Evolutionary conservation across 2,113 vertebrate genomes (phyloP).

Genomic region (Oreochromis spilurus): DNA sequence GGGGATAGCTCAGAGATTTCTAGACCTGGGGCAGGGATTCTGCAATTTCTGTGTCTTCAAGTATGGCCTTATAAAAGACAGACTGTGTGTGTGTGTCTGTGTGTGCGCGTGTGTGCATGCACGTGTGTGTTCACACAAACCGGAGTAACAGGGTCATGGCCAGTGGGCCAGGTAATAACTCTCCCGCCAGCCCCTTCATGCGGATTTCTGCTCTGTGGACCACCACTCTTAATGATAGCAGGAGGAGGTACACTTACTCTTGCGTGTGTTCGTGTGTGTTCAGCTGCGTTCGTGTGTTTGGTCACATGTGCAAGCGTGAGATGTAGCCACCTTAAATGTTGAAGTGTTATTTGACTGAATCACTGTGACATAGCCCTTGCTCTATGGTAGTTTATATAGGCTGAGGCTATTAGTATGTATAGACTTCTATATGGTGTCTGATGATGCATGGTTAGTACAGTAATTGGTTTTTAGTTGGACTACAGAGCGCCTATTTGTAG

Average conservation of each 20-base stretch:
- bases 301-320: not conserved
- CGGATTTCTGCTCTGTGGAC: slow-evolving; percentile 52
- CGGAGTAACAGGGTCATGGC: slow-evolving; percentile 84
- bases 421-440: slow-evolving; percentile 33
- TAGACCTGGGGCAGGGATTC: not conserved
- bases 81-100: not conserved
- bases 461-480: slow-evolving; percentile 37
- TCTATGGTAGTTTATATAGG: not conserved
- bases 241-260: not conserved
- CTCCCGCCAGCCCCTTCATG: slow-evolving; percentile 52
- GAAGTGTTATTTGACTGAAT: slow-evolving; percentile 28
- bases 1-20: not conserved
- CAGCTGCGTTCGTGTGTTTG: not conserved
- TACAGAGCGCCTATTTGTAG: slow-evolving; percentile 11
- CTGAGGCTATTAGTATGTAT: slow-evolving; percentile 45
- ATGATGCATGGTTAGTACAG: slow-evolving; percentile 32
- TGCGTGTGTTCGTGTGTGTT: slow-evolving; percentile 1
- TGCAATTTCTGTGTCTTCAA: slow-evolving; percentile 9
- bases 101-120: not conserved
- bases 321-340: slow-evolving; percentile 5
- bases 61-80: not conserved
- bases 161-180: slow-evolving; percentile 91
- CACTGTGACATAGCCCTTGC: slow-evolving; percentile 3
- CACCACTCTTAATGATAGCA: slow-evolving; percentile 57
- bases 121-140: slow-evolving; percentile 53